These are phyloP conservation scores for Listronotus oregonensis DNA, from an alignment of 1,140 invertebrate species.

Conservation along the genomic window DNA sequence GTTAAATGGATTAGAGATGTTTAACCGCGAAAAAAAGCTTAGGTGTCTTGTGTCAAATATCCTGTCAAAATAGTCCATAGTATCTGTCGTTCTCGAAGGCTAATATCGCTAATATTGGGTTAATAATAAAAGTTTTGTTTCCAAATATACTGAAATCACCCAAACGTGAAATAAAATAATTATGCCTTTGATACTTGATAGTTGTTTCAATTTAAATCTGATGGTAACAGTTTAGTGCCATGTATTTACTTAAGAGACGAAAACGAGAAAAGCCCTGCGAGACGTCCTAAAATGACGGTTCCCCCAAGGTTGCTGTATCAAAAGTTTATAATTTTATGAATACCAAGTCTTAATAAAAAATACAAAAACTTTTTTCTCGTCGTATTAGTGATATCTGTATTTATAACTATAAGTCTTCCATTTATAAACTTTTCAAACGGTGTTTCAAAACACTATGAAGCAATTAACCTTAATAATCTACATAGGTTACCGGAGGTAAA, in stretches of 20 bases:
- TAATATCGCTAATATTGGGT: too few species aligned
- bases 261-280: not conserved
- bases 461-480: constrained; percentile 46
- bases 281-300: constrained; percentile 37
- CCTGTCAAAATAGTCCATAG: too few species aligned
- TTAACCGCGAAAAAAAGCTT: too few species aligned
- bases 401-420: constrained; percentile 34
- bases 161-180: too few species aligned
- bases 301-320: constrained; percentile 36
- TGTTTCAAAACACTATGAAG: constrained; percentile 41
- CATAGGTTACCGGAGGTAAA: constrained; percentile 46
- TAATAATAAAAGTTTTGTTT: too few species aligned
- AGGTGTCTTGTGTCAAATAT: too few species aligned
- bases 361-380: constrained; percentile 45
- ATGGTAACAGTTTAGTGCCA: constrained; percentile 1
- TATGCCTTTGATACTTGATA: too few species aligned
- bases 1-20: too few species aligned
- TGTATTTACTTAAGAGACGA: constrained; percentile 6
- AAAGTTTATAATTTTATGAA: constrained; percentile 25
- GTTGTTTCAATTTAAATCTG: too few species aligned
- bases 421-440: constrained; percentile 38
- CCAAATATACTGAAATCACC: too few species aligned
- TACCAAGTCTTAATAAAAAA: constrained; percentile 31
- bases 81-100: too few species aligned
- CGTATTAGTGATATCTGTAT: constrained; percentile 33